Evolutionary conservation across 2,113 vertebrate genomes (phyloP), one percentile per base, ranked within the genome.

Genomic region (Bufo bufo): DNA sequence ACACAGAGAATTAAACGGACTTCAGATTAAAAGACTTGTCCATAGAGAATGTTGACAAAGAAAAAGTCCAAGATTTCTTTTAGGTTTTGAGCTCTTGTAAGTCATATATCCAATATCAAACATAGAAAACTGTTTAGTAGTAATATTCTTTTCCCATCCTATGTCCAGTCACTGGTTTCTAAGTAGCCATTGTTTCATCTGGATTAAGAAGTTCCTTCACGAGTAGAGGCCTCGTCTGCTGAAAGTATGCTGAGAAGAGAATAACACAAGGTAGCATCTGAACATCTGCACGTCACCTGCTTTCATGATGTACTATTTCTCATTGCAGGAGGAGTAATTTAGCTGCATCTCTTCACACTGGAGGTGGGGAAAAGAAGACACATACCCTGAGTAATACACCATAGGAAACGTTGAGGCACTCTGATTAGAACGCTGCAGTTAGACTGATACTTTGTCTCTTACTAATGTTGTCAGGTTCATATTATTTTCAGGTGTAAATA

Each of bases 351-450:
- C 61, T 47, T 66, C 17, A 52, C 49, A 50, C 61, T 66, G 81
- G 45, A 83, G 81, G 61, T n/a, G 81, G 81, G 14, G 54, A 19
- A 83, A 83, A 14, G 12, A 69, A 69, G 20, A 52, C 66, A 83
- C 59, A 82, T 13, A 82, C 56, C 11, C 17, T 12, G 33, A 82
- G 43, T 47, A 49, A 47, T 82, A 12, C 23, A 78, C 16, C 0
- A 47, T 19, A 50, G 7, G 10, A 45, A n/a, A 52, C 0, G 6
- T 17, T 14, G 43, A 43, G 13, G 20, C 3, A 52, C 75, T n/a
- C 52, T 33, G 33, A 7, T 43, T 9, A 58, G 4, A n/a, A 13
- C 6, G 0, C 75, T 45, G 71, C 33, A 8, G 23, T 45, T 75
- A 71, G 10, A 71, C 7, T 23, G 10, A 69, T 66, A n/a, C 9